Conservation (phyloP, 1,140 invertebrate species). For the Mya arenaria region DNA sequence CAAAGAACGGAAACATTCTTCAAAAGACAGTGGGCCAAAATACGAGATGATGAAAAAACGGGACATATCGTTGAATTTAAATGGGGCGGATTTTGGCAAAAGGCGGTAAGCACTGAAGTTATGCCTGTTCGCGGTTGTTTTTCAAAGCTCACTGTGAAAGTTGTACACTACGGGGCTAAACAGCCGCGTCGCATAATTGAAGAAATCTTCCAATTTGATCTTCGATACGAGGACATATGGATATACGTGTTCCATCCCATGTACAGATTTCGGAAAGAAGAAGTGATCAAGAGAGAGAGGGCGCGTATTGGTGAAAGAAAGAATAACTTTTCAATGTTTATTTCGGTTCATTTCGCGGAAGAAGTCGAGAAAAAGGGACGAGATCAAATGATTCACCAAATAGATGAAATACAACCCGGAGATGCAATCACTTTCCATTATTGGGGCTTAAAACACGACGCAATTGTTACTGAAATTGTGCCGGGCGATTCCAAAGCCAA, state of each 20-base stretch:
- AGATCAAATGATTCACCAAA: neutral
- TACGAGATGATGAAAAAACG: neutral
- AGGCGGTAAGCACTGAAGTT: conserved; percentile 15
- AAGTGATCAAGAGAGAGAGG: conserved; percentile 12
- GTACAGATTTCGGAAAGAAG: neutral
- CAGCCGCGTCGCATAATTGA: neutral
- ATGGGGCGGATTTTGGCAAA: conserved; percentile 15
- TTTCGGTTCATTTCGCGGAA: conserved; percentile 2
- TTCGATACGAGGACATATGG: conserved; percentile 9
- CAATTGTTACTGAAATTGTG: neutral
- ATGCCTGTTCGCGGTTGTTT: no score
- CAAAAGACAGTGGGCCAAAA: neutral
- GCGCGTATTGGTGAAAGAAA: conserved; percentile 9
- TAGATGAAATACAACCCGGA: neutral
- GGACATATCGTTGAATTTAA: conserved; percentile 24
- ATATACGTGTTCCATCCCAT: conserved; percentile 39
- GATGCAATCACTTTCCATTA: conserved; percentile 18
- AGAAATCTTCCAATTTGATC: neutral
- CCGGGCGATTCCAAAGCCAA: neutral
- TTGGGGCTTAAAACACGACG: conserved; percentile 22
- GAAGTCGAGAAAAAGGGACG: conserved; percentile 21
- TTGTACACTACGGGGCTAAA: conserved; percentile 28
- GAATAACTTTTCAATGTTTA: neutral
- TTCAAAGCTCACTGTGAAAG: neutral
- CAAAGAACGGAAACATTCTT: neutral